Evolutionary conservation across 2,113 vertebrate genomes (phyloP).

Genomic region (Tachycineta bicolor): DNA sequence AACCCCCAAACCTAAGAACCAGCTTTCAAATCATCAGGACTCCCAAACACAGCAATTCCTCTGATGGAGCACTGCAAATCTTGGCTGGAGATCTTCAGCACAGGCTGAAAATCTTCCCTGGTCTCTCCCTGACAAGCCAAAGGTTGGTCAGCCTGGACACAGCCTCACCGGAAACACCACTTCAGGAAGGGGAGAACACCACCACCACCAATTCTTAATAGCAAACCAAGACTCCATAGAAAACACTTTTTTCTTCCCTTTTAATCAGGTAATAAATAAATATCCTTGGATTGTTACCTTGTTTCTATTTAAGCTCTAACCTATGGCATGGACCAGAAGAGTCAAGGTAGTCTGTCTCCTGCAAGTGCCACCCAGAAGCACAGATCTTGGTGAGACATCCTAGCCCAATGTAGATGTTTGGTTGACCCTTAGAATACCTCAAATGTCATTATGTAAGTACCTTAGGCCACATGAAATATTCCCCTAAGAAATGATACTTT

Average conservation of each 20-base stretch:
- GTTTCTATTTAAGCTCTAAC: neutral
- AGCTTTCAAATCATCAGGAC: neutral
- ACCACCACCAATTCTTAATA: neutral
- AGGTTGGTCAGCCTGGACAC: neutral
- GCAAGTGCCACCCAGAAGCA: neutral
- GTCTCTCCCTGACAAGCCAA: neutral
- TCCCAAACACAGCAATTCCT: neutral
- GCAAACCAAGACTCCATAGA: neutral
- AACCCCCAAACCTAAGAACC: neutral
- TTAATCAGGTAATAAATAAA: neutral
- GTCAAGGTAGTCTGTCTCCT: neutral
- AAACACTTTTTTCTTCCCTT: neutral
- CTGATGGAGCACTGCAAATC: neutral
- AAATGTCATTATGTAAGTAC: neutral
- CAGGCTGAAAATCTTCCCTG: accelerated
- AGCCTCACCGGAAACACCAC: neutral
- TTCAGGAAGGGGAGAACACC: neutral
- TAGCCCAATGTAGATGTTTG: accelerated
- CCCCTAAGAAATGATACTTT: neutral
- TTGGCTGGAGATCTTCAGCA: neutral
- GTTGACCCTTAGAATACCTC: neutral
- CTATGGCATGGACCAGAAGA: accelerated
- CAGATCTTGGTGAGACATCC: neutral
- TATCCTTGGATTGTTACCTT: neutral
- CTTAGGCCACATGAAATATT: neutral